Base-by-base conservation (phyloP, 2,888 invertebrate genomes). In the Andrena camellia region DNA sequence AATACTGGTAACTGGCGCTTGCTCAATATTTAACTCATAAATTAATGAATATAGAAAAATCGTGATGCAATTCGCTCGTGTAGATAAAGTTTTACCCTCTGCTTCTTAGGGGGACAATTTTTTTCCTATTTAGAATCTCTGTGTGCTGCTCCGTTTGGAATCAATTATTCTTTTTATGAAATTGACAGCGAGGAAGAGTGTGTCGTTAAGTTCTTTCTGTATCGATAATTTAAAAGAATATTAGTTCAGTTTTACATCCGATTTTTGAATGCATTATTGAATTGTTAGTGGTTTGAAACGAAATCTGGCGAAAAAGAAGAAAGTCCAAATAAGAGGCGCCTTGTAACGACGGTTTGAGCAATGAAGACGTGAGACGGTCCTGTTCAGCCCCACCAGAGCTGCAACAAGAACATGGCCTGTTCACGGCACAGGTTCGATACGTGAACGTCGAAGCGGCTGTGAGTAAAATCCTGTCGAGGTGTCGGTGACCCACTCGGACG, bases 401-500 rank as follows among this genome's bases (percentile, higher is more conserved):
- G 62, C 69, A 48, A 64, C 66, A 76, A 64, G 87, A 84, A 83
- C 84, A n/a, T n/a, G 78, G 78, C 48, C 67, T 75, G 86, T 73
- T 67, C 72, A 67, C 68, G 48, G 70, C 64, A 82, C 57, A 83
- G 71, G 86, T 84, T 74, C 81, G 80, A 84, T 82, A 83, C 78
- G 80, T 69, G 74, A 42, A 73, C 72, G 57, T 78, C 54, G 78
- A 57, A 67, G 77, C 60, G 59, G 82, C 80, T 67, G 76, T 63
- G 81, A 85, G 88, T 85, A 86, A 86, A 86, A 88, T 84, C 85
- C 75, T 76, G 82, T 78, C 81, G 85, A 90, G 87, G 89, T 90
- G 90, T 89, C 89, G 92, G 91, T 94, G 93, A 94, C 93, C 93
- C 93, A 94, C 93, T 93, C 91, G 90, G 88, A 91, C 86, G 87